phyloP scores from a whole-genome alignment of 1,140 invertebrate genomes.

The Magallana angulata region DNA sequence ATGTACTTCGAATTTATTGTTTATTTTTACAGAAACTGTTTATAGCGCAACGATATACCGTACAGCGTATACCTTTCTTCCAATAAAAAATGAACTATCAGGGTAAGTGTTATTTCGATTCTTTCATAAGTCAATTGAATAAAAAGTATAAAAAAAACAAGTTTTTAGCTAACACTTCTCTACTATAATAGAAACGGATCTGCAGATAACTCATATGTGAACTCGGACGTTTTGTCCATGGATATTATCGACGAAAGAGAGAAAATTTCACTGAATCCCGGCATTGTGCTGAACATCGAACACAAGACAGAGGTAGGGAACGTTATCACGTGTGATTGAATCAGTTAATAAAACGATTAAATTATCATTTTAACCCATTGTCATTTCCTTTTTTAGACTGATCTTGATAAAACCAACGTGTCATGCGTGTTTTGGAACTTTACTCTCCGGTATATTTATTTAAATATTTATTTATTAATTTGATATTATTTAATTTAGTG shows the following conservation, averaged over 20 bases:
- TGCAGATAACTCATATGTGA: not conserved
- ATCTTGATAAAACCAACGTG: not conserved
- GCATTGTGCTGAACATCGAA: not conserved
- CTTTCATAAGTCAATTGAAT: not conserved
- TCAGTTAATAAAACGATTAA: too few species aligned
- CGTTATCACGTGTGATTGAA: too few species aligned
- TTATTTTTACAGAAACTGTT: not conserved
- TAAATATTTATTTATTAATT: not conserved
- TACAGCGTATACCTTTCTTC: not conserved
- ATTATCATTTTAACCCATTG: too few species aligned
- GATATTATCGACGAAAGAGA: not conserved
- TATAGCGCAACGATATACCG: not conserved
- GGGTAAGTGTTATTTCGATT: not conserved
- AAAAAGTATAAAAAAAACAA: not conserved
- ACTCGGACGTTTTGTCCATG: conserved; percentile 12
- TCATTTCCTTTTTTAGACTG: not conserved
- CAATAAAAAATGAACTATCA: not conserved
- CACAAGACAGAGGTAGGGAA: not conserved
- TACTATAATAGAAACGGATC: not conserved
- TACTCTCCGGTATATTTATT: not conserved
- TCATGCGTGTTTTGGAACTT: conserved; percentile 30
- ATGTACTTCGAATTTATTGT: not conserved
- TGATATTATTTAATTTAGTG: not conserved
- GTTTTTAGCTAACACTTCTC: not conserved
- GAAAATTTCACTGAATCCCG: not conserved